These are phyloP conservation scores for Melipona quadrifasciata DNA, from an alignment of 1,140 invertebrate genomes.

Conservation along the genomic window DNA sequence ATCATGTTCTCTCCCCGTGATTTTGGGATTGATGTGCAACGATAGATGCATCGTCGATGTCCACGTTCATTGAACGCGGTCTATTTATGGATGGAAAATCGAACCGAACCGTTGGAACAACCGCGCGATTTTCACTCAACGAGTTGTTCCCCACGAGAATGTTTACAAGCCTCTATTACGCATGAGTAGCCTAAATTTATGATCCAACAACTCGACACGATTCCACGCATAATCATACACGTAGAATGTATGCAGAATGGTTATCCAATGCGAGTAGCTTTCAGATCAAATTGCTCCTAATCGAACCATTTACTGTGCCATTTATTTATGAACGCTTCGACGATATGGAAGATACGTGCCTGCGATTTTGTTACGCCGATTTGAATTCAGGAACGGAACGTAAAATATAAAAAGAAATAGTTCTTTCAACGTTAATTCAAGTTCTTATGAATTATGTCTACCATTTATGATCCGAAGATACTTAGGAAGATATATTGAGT, in stretches of 20 bases:
- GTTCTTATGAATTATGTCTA: neutral
- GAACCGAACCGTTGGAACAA: neutral
- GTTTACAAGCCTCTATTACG: conserved; percentile 17
- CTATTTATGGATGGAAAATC: conserved; percentile 4
- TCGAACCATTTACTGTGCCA: neutral
- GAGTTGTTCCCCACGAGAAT: neutral
- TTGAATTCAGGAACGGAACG: neutral
- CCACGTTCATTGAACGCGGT: neutral
- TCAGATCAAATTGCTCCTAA: neutral
- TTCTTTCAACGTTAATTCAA: neutral
- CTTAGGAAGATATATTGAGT: neutral
- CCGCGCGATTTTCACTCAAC: conserved; percentile 12
- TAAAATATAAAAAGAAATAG: neutral
- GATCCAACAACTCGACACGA: neutral
- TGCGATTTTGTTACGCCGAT: neutral
- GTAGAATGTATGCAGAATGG: neutral
- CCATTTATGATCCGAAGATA: neutral
- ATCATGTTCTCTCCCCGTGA: neutral
- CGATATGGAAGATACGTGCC: too few species aligned
- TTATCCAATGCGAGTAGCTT: neutral
- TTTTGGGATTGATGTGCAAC: neutral
- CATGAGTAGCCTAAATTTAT: conserved; percentile 29
- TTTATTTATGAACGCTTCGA: too few species aligned
- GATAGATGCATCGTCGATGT: conserved; percentile 4
- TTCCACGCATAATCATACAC: conserved; percentile 7